Conservation (phyloP, 92 coral and sea anemone species). For the Actinernus sp. region DNA sequence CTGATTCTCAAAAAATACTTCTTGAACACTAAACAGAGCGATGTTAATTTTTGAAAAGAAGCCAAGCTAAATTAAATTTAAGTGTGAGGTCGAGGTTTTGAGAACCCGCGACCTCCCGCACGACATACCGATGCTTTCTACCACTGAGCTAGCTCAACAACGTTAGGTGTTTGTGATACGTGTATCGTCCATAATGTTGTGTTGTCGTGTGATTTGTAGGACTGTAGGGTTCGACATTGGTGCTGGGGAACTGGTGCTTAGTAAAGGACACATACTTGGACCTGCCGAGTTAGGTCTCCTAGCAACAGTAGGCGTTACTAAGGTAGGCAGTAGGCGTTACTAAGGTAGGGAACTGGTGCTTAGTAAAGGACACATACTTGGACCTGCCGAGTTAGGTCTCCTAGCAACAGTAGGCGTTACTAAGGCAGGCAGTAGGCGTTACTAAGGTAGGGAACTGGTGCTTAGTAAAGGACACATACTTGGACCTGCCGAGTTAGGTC, state of each 20-base stretch:
- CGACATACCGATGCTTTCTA: no score
- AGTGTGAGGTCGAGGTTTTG: no score
- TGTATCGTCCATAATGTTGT: no score
- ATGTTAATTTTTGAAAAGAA: no score
- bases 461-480: conserved; percentile 74
- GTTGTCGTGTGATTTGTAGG: conserved; percentile 19
- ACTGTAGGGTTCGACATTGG: conserved; percentile 92
- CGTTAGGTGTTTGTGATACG: no score
- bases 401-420: conserved; percentile 89
- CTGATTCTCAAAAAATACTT: no score
- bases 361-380: conserved; percentile 77
- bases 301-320: conserved; percentile 86
- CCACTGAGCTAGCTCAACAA: no score
- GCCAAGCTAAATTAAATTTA: no score
- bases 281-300: conserved; percentile 95
- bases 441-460: conserved; percentile 79
- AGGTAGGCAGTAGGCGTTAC: conserved; percentile 73
- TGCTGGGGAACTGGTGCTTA: conserved; percentile 74
- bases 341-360: conserved; percentile 82
- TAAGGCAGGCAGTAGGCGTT: no score
- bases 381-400: conserved; percentile 96
- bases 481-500: conserved; percentile 97
- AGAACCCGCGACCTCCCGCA: no score
- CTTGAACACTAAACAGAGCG: no score
- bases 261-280: conserved; percentile 83